These are phyloP conservation scores for Varanus salvator DNA, from an alignment of 2,113 vertebrate genomes.

Conservation along the genomic window DNA sequence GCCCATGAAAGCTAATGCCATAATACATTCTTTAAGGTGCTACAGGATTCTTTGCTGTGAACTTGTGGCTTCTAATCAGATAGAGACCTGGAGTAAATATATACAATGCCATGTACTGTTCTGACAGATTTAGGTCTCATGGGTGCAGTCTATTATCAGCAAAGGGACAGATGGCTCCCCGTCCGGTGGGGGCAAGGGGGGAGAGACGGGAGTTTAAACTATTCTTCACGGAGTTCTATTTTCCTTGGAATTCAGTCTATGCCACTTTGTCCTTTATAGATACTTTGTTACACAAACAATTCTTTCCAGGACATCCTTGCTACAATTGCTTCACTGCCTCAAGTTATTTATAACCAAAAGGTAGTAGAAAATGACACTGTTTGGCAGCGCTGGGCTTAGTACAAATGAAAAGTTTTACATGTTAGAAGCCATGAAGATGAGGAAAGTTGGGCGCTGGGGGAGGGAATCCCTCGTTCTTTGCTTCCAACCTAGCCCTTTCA, in stretches of 20 bases:
- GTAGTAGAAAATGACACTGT: conserved; percentile 51
- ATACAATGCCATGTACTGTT: conserved; percentile 77
- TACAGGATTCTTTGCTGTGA: not conserved
- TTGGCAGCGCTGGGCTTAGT: conserved; percentile 47
- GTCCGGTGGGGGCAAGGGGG: conserved; percentile 59
- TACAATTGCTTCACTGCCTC: conserved; percentile 55
- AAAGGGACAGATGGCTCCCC: conserved; percentile 78
- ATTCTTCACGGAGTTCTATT: conserved; percentile 70
- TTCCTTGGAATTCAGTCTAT: conserved; percentile 57
- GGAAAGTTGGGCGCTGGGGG: not conserved
- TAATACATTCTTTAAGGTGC: not conserved
- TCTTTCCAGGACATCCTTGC: conserved; percentile 60
- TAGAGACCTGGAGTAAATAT: conserved; percentile 76
- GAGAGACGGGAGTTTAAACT: conserved; percentile 59
- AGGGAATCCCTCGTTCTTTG: conserved; percentile 43
- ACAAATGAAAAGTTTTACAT: conserved; percentile 50
- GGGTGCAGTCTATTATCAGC: conserved; percentile 80
- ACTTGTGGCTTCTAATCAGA: conserved; percentile 66
- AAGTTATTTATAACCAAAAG: conserved; percentile 63
- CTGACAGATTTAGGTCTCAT: conserved; percentile 72
- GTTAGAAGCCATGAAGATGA: conserved; percentile 42
- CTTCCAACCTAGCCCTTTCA: conserved; percentile 41
- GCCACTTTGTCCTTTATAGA: conserved; percentile 71
- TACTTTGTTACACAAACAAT: conserved; percentile 65
- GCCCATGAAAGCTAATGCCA: not conserved